These are phyloP conservation scores for Misgurnus anguillicaudatus DNA, from an alignment of 2,113 vertebrate species.

Conservation along the genomic window DNA sequence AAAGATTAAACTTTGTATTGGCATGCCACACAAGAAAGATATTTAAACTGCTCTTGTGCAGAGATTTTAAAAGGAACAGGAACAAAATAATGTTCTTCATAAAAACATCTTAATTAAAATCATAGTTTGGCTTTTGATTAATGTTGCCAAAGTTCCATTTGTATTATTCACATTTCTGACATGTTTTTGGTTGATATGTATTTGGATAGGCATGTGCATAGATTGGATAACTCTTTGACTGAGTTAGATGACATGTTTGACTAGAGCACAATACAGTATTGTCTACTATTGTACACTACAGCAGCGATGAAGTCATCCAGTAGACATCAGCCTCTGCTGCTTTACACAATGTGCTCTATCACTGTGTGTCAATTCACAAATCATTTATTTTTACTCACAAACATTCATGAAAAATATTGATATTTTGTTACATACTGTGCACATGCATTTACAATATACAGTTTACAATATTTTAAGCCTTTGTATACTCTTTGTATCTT, in stretches of 20 bases:
- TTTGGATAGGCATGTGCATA: conserved; percentile 1
- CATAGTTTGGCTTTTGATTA: too few species aligned
- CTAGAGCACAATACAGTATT: conserved; percentile 44
- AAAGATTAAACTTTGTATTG: too few species aligned
- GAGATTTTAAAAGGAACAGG: too few species aligned
- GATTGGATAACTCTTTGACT: conserved; percentile 13
- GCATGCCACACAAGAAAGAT: too few species aligned
- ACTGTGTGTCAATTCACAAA: conserved; percentile 23
- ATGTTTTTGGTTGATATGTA: conserved; percentile 20
- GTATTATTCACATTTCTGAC: neutral
- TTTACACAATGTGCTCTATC: conserved; percentile 49
- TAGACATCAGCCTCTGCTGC: conserved; percentile 49
- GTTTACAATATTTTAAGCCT: neutral
- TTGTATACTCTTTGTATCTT: neutral
- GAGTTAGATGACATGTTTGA: conserved; percentile 27
- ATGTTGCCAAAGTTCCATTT: too few species aligned
- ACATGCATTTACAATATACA: conserved; percentile 22
- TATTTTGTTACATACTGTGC: neutral
- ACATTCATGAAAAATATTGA: neutral
- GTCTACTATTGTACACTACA: conserved; percentile 38
- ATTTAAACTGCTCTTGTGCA: too few species aligned
- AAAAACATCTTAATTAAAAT: too few species aligned
- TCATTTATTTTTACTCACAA: neutral
- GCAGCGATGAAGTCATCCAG: conserved; percentile 51
- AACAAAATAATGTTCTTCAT: too few species aligned